phyloP scores from a whole-genome alignment of 2,888 invertebrate genomes.

The Eupithecia abbreviata region DNA sequence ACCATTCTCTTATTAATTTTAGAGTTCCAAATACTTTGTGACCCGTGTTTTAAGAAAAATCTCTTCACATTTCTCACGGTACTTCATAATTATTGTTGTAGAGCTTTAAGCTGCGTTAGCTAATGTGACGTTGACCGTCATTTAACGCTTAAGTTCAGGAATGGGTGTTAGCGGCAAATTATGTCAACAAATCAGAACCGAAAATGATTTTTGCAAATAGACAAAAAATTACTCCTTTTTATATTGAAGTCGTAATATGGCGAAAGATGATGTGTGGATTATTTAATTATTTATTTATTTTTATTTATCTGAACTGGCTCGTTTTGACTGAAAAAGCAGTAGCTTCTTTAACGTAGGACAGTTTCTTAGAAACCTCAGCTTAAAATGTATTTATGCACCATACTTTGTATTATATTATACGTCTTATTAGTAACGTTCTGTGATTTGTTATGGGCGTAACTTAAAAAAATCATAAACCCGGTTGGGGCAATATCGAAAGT shows the following conservation, averaged over 20 bases:
- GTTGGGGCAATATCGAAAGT: conserved; percentile 30
- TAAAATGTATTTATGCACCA: neutral
- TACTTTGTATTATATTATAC: conserved; percentile 53
- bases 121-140: neutral
- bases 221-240: too few relatives aligned
- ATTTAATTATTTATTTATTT: too few relatives aligned
- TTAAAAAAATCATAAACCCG: conserved; percentile 45
- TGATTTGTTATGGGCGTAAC: conserved; percentile 62
- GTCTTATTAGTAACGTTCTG: conserved; percentile 50
- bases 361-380: neutral
- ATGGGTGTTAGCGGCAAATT: neutral
- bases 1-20: conserved; percentile 32
- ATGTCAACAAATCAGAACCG: neutral
- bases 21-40: conserved; percentile 29
- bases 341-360: neutral
- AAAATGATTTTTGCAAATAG: too few relatives aligned
- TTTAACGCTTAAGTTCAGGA: neutral
- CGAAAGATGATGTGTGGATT: too few relatives aligned
- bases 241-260: too few relatives aligned
- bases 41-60: conserved; percentile 50
- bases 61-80: conserved; percentile 63
- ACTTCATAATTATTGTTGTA: conserved; percentile 50
- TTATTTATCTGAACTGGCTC: neutral
- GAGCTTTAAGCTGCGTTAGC: conserved; percentile 32
- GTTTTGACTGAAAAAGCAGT: neutral